Conservation (phyloP, 64 coral and sea anemone genomes). For the Anthopleura sola region DNA sequence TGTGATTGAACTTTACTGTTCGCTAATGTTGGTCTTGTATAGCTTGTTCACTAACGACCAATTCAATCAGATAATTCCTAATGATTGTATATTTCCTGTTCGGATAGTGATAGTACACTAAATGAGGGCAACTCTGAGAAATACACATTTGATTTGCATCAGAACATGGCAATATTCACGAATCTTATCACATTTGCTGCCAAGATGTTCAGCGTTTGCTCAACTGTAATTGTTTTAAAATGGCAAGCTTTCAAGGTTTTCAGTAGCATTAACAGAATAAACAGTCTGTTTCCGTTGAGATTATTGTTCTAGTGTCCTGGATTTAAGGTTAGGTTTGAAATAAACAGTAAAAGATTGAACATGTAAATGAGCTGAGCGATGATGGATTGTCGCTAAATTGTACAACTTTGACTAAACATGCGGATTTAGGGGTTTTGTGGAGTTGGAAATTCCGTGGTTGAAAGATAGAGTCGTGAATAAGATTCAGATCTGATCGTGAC, state of each 20-base stretch:
- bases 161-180: not conserved
- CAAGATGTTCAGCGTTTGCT: not conserved
- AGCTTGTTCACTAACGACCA: not conserved
- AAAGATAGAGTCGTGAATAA: not conserved
- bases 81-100: not conserved
- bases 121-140: not conserved
- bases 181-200: not conserved
- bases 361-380: not conserved
- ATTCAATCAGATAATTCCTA: not conserved
- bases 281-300: slow-evolving; percentile 21
- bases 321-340: slow-evolving; percentile 10
- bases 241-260: slow-evolving; percentile 2
- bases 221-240: not conserved
- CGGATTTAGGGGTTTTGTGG: not conserved
- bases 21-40: not conserved
- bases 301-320: not conserved
- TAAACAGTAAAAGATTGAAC: not conserved
- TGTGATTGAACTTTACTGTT: not conserved
- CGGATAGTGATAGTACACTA: not conserved
- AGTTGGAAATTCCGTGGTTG: not conserved
- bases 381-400: not conserved
- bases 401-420: not conserved
- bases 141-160: not conserved
- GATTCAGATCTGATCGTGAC: too few species aligned
- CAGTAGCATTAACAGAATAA: slow-evolving; percentile 2